Conservation (phyloP, 2,888 invertebrate genomes). For the Spatulosminthurus flaviceps region DNA sequence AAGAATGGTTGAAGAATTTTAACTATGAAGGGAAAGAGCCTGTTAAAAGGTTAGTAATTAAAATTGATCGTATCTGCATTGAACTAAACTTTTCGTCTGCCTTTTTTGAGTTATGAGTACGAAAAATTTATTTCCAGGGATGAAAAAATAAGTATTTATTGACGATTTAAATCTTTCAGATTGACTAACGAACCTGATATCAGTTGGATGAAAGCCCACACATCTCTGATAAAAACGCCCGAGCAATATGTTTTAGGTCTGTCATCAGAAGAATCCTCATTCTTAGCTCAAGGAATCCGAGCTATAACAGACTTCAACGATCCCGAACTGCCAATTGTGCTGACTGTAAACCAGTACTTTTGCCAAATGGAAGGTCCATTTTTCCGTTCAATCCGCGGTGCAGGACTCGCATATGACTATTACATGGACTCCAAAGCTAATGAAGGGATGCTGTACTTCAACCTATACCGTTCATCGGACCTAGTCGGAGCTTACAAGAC, state of each 20-base stretch:
- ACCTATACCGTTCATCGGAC: constrained; percentile 81
- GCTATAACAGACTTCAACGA: constrained; percentile 74
- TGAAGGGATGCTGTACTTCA: constrained; percentile 78
- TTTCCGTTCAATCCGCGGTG: constrained; percentile 87
- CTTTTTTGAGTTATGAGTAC: no score
- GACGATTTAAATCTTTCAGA: constrained; percentile 27
- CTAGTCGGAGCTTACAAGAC: constrained; percentile 81
- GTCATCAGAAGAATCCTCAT: constrained; percentile 83
- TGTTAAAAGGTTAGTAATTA: constrained; percentile 23
- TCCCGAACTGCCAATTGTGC: constrained; percentile 77
- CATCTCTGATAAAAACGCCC: constrained; percentile 49
- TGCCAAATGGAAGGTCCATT: constrained; percentile 89
- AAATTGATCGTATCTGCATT: no score
- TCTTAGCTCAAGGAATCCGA: constrained; percentile 75
- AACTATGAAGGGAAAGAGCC: constrained; percentile 33
- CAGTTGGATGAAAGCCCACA: constrained; percentile 55
- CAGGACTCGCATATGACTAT: constrained; percentile 85
- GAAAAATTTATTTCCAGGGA: no score
- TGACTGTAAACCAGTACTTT: constrained; percentile 85
- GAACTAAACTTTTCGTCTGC: no score
- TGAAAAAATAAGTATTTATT: no score
- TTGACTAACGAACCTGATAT: constrained; percentile 58
- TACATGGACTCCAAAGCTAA: constrained; percentile 72
- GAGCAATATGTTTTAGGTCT: constrained; percentile 75
- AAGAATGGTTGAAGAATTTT: constrained; percentile 30